Conservation (phyloP, 2,797 vertebrate species). For the Gymnodraco acuticeps region DNA sequence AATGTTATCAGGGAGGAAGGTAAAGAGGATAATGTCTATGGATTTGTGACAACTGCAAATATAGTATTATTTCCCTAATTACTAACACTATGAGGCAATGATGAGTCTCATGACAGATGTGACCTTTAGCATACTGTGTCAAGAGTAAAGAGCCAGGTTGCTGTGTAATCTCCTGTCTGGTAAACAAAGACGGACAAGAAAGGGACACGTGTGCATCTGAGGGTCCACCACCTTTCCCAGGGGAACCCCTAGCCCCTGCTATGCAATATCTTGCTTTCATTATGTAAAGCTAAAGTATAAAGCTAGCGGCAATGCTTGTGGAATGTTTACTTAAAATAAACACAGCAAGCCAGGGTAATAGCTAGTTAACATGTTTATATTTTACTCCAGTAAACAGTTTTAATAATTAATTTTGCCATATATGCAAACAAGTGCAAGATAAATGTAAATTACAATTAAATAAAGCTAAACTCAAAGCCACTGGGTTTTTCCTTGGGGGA, state of each 20-base stretch:
- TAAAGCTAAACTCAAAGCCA: not conserved
- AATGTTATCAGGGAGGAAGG: constrained; percentile 67
- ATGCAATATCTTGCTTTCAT: not conserved
- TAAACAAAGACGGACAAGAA: constrained; percentile 13
- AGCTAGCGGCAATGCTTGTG: not conserved
- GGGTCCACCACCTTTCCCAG: constrained; percentile 3
- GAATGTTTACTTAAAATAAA: not conserved
- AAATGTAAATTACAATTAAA: constrained; percentile 7
- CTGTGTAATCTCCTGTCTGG: constrained; percentile 14
- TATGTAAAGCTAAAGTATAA: not conserved
- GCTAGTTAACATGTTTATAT: not conserved
- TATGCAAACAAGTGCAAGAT: not conserved
- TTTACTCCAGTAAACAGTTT: constrained; percentile 9
- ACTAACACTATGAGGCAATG: constrained; percentile 20
- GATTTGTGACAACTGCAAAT: constrained; percentile 30
- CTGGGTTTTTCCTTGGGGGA: not conserved
- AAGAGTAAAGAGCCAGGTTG: constrained; percentile 17
- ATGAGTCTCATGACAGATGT: constrained; percentile 11
- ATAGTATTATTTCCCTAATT: constrained; percentile 14
- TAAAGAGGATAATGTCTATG: constrained; percentile 38
- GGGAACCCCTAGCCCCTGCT: constrained; percentile 2
- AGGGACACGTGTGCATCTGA: constrained; percentile 1
- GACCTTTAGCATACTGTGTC: constrained; percentile 22
- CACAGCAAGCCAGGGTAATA: not conserved
- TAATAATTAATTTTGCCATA: not conserved